Conservation (phyloP, 2,888 invertebrate genomes). For the Bellardia pandia region DNA sequence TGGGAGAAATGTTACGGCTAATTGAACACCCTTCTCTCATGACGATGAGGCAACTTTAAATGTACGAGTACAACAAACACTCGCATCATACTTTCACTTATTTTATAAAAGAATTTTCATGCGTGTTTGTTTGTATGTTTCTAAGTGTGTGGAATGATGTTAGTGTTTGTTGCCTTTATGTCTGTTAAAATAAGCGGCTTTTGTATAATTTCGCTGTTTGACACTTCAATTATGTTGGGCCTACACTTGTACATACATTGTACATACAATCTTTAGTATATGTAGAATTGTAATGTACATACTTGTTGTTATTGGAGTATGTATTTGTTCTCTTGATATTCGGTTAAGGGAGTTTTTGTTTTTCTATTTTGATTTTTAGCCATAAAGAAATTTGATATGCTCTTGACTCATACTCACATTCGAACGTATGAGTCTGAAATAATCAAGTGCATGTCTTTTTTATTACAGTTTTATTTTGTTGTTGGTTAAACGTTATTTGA, state of each 20-base stretch:
- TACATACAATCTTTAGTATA: neutral
- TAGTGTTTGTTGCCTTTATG: constrained; percentile 64
- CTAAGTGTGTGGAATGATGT: constrained; percentile 16
- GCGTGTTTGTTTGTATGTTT: neutral
- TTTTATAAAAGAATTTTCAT: constrained; percentile 24
- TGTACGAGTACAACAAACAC: constrained; percentile 64
- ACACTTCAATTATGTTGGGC: constrained; percentile 71
- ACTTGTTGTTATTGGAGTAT: constrained; percentile 34
- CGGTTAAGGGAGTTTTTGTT: constrained; percentile 39
- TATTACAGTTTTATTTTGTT: constrained; percentile 17
- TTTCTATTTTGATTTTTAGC: constrained; percentile 53
- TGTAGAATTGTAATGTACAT: neutral
- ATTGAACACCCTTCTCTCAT: constrained; percentile 84
- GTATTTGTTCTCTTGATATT: constrained; percentile 33
- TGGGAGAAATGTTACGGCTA: constrained; percentile 81
- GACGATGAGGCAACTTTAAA: constrained; percentile 67
- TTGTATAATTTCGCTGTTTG: constrained; percentile 72
- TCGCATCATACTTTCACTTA: neutral
- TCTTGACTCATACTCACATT: constrained; percentile 71
- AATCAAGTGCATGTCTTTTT: constrained; percentile 79
- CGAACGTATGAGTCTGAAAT: constrained; percentile 43
- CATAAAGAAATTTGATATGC: constrained; percentile 79
- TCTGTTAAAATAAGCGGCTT: constrained; percentile 72
- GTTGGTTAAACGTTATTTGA: constrained; percentile 51
- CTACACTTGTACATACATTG: constrained; percentile 69